Evolutionary conservation across 2,113 vertebrate species (phyloP).

Genomic region (Polypterus senegalus): DNA sequence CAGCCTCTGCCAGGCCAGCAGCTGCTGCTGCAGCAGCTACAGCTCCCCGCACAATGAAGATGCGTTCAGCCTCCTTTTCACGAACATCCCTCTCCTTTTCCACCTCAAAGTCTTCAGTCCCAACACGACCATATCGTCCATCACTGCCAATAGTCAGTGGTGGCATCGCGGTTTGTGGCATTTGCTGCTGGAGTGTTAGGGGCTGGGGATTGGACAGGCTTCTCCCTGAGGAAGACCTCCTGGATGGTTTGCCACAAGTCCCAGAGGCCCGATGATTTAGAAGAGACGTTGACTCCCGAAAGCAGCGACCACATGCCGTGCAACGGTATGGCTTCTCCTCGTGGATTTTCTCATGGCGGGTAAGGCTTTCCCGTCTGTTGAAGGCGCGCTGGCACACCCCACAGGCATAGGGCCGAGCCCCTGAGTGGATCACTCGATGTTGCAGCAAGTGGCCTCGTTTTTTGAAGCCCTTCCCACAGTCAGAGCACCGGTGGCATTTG

Average conservation of each 20-base stretch:
- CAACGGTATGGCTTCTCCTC: slow-evolving; percentile 74
- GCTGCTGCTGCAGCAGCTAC: no score
- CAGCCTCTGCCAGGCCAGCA: no score
- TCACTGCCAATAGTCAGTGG: neutral
- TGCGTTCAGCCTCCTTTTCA: no score
- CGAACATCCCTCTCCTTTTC: slow-evolving; percentile 31
- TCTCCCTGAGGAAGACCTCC: slow-evolving; percentile 35
- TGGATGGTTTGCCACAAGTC: slow-evolving; percentile 62
- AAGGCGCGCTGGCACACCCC: slow-evolving; percentile 76
- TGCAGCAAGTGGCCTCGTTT: slow-evolving; percentile 88
- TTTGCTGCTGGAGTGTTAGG: no score
- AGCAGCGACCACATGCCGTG: slow-evolving; percentile 74
- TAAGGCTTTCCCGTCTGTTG: slow-evolving; percentile 84
- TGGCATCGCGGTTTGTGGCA: no score
- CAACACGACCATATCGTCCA: slow-evolving; percentile 12
- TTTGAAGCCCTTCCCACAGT: slow-evolving; percentile 87
- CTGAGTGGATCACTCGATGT: slow-evolving; percentile 84
- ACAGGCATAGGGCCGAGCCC: slow-evolving; percentile 79
- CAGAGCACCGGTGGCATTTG: slow-evolving; percentile 63
- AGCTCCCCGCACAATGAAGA: no score
- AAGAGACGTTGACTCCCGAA: slow-evolving; percentile 76
- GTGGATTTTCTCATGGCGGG: slow-evolving; percentile 86
- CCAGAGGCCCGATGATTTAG: slow-evolving; percentile 80
- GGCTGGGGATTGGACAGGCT: no score
- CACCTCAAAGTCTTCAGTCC: neutral